Percentiles rank a stretch among this genome's conserved stretches.
Evolutionary conservation across 2,888 invertebrate species (phyloP).

Genomic region (Drosophila anomelani): DNA sequence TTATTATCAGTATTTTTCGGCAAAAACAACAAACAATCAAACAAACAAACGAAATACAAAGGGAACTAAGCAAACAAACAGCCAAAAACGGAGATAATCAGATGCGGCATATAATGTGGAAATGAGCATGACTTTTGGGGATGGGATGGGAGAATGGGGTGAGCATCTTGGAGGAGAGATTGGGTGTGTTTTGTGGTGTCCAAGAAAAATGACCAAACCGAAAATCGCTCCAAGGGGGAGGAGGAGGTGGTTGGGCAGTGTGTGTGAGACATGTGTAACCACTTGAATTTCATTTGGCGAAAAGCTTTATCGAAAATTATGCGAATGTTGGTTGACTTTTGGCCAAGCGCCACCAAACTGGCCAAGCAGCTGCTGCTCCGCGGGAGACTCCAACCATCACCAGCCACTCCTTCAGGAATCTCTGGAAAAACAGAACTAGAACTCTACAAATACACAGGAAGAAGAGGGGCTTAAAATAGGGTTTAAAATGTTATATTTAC

Average conservation of each 20-base stretch:
- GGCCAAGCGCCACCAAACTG: slow-evolving; percentile 60
- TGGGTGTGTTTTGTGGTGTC: slow-evolving; percentile 6
- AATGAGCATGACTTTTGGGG: slow-evolving; percentile 69
- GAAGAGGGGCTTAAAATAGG: background rate
- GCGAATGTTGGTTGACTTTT: slow-evolving; percentile 78
- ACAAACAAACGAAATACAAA: slow-evolving; percentile 43
- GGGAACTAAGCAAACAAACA: slow-evolving; percentile 64
- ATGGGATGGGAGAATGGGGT: slow-evolving; percentile 14
- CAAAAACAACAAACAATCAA: slow-evolving; percentile 58
- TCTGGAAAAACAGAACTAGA: slow-evolving; percentile 14
- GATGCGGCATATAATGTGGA: slow-evolving; percentile 76
- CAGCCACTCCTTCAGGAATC: background rate
- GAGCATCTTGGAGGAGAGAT: slow-evolving; percentile 3
- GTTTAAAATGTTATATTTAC: background rate
- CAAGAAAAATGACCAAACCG: slow-evolving; percentile 64
- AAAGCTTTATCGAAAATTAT: slow-evolving; percentile 83
- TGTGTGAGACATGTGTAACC: slow-evolving; percentile 62
- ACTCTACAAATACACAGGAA: slow-evolving; percentile 1
- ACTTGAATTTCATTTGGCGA: slow-evolving; percentile 83
- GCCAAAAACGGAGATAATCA: slow-evolving; percentile 65
- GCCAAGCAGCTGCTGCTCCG: slow-evolving; percentile 51
- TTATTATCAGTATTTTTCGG: slow-evolving; percentile 49
- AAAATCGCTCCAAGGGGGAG: slow-evolving; percentile 33
- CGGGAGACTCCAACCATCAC: slow-evolving; percentile 46
- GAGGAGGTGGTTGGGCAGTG: slow-evolving; percentile 5